Base-by-base conservation (phyloP, 2,888 invertebrate genomes). In the Brachynemurus nebulosus region DNA sequence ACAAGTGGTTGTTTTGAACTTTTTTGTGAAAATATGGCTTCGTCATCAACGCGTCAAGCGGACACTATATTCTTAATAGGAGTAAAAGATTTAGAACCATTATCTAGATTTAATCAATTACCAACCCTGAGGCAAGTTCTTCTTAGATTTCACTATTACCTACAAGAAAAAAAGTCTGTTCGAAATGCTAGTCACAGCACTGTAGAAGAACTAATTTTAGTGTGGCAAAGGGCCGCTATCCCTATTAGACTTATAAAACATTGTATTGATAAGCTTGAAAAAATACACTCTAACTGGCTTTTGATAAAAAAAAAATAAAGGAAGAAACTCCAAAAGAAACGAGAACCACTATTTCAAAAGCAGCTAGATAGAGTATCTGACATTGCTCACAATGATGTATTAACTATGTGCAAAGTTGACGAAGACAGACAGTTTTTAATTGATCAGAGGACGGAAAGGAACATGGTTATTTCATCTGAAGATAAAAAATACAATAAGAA, bases 391-490 rank as follows among this genome's bases (percentile, higher is more conserved):
- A 7, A 8, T 9, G 23, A 40, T 16, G 40, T 23, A 23, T 12
- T 40, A 11, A 14, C n/a, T 8, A 6, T 20, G 8, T 23, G 20
- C 5, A 19, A 8, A 20, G 12, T 21, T 21, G n/a, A 6, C 12
- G 40, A 40, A 21, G 40, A 40, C 17, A 40, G 18, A 23, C 14
- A n/a, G n/a, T 40, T 40, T 23, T n/a, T 40, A 5, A 12, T 21
- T 21, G 14, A 19, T 9, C 40, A 40, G n/a, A 19, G 40, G 16
- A 40, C 20, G 12, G 40, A 18, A 12, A 8, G 40, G 7, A 14
- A 7, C 9, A 18, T 14, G 12, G 6, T 7, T n/a, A 40, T 40
- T 14, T 5, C 2, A 7, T 7, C n/a, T 6, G 14, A 23, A 12
- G 40, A 40, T 14, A 21, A 11, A 8, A 23, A 40, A 8, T 16